These are phyloP conservation scores for Phyllotreta cruciferae DNA, from an alignment of 2,888 invertebrate species.

Conservation along the genomic window DNA sequence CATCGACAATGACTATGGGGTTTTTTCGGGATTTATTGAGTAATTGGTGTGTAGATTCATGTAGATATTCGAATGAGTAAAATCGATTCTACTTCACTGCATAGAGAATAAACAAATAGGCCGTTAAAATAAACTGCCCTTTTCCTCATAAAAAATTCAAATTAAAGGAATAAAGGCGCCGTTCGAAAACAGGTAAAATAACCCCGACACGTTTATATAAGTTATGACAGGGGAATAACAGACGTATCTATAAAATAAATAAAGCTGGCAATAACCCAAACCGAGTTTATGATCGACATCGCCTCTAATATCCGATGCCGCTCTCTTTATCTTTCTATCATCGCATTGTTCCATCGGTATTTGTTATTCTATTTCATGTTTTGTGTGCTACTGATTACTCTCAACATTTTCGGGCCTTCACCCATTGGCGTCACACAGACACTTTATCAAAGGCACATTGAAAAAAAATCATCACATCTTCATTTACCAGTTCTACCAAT, in stretches of 20 bases:
- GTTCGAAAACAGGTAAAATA: constrained; percentile 45
- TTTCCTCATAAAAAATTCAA: constrained; percentile 34
- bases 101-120: constrained; percentile 7
- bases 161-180: constrained; percentile 28
- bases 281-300: constrained; percentile 48
- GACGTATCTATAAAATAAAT: constrained; percentile 56
- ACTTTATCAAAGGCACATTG: too few relatives aligned
- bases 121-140: constrained; percentile 18
- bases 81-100: neutral
- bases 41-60: too few relatives aligned
- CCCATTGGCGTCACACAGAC: constrained; percentile 47
- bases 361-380: constrained; percentile 55
- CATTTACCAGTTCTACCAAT: too few relatives aligned
- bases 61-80: neutral
- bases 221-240: constrained; percentile 57
- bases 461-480: too few relatives aligned
- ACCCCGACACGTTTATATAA: constrained; percentile 55
- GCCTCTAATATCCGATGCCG: constrained; percentile 43
- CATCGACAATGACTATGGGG: neutral
- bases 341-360: constrained; percentile 46
- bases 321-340: constrained; percentile 42
- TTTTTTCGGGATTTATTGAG: neutral
- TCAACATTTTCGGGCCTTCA: constrained; percentile 47
- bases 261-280: constrained; percentile 49
- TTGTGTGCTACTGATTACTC: constrained; percentile 59